A percentile compares a stretch with the other conserved stretches of the same genome.
These are phyloP conservation scores for Lutraria lutraria DNA, from an alignment of 2,888 invertebrate genomes.

Conservation along the genomic window DNA sequence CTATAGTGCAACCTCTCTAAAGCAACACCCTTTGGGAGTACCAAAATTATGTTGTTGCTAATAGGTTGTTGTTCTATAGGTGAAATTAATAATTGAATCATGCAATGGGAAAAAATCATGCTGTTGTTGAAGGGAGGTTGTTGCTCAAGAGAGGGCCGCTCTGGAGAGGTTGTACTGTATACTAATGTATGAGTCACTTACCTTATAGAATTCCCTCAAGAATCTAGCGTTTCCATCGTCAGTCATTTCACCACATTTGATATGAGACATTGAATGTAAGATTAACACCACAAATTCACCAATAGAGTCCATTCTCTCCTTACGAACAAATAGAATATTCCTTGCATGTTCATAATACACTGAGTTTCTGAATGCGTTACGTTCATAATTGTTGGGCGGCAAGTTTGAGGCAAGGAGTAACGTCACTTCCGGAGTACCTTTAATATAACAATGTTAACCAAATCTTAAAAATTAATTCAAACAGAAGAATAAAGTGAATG, in stretches of 20 bases:
- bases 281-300: constrained; percentile 85
- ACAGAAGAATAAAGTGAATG: no score
- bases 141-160: no score
- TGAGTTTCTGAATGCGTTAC: constrained; percentile 84
- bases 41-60: no score
- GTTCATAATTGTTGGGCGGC: constrained; percentile 83
- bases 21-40: no score
- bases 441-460: not conserved
- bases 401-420: constrained; percentile 85
- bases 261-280: constrained; percentile 85
- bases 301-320: constrained; percentile 84
- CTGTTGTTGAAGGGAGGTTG: no score
- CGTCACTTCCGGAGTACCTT: constrained; percentile 81
- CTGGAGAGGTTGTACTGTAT: no score
- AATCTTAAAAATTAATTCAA: no score
- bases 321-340: constrained; percentile 83
- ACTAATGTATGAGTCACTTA: constrained; percentile 54
- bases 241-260: constrained; percentile 82
- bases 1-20: no score
- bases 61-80: no score
- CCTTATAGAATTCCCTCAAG: constrained; percentile 85
- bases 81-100: no score
- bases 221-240: constrained; percentile 84
- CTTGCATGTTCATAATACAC: constrained; percentile 82
- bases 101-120: no score